Conservation (phyloP, 1,140 invertebrate species). For the Formica exsecta region DNA sequence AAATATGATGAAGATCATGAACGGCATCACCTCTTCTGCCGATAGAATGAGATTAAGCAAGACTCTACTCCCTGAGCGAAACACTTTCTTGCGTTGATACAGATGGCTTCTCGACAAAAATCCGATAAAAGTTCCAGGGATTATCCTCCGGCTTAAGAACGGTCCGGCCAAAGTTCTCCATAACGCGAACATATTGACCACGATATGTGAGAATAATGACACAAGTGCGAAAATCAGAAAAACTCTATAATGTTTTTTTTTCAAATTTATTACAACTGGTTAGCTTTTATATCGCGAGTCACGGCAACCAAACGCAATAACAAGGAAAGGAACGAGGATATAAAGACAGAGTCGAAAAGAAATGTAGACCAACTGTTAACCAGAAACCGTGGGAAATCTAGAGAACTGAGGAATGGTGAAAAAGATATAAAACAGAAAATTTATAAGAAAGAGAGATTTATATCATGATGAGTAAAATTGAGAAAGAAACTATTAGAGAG, state of each 20-base stretch:
- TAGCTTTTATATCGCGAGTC: constrained; percentile 64
- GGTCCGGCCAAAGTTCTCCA: constrained; percentile 45
- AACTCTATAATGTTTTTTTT: constrained; percentile 70
- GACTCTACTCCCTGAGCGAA: constrained; percentile 53
- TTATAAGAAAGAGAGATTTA: not conserved
- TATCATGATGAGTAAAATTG: constrained; percentile 33
- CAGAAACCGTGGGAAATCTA: not conserved
- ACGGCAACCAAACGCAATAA: constrained; percentile 48
- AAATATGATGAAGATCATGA: constrained; percentile 7
- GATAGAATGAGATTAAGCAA: constrained; percentile 9
- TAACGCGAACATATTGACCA: constrained; percentile 78
- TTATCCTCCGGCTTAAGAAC: constrained; percentile 64
- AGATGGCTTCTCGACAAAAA: constrained; percentile 62
- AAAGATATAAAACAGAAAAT: not conserved
- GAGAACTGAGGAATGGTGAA: not conserved
- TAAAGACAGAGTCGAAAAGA: not conserved
- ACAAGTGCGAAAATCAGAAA: constrained; percentile 64
- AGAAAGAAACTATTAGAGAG: constrained; percentile 61
- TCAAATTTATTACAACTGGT: constrained; percentile 65
- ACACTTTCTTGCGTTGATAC: constrained; percentile 57
- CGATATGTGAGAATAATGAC: constrained; percentile 77
- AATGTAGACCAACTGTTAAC: not conserved
- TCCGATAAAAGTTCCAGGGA: constrained; percentile 77
- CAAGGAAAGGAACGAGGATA: constrained; percentile 1
- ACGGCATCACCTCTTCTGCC: not conserved